A percentile compares a stretch with the other conserved stretches of the same genome.
These are phyloP conservation scores for Hyperoodon ampullatus DNA, from an alignment of 2,113 vertebrate genomes.

Conservation along the genomic window DNA sequence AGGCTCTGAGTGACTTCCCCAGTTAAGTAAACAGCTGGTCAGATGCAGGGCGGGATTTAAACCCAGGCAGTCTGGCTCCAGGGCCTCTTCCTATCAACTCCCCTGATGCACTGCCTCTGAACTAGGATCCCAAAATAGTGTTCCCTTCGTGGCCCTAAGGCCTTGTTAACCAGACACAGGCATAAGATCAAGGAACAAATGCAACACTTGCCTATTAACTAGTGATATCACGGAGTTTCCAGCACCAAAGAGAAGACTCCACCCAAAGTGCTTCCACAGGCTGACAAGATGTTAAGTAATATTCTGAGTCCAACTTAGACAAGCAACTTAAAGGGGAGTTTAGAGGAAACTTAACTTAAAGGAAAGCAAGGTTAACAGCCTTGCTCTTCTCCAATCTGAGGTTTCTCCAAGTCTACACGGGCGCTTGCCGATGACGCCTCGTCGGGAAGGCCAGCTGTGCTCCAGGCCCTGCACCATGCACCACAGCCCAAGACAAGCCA, in stretches of 20 bases:
- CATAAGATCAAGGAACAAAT: neutral
- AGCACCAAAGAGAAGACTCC: neutral
- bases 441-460: rapidly evolving
- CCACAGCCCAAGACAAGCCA: neutral
- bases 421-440: rapidly evolving
- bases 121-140: neutral
- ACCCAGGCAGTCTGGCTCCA: neutral
- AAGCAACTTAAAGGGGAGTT: neutral
- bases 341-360: neutral
- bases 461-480: neutral
- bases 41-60: neutral
- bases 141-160: neutral
- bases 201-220: neutral
- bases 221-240: rapidly evolving
- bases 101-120: neutral
- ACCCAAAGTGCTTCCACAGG: neutral
- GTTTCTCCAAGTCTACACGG: neutral
- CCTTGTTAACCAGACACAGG: neutral
- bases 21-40: rapidly evolving
- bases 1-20: neutral
- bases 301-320: neutral
- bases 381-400: neutral
- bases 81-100: neutral
- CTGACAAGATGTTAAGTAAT: rapidly evolving
- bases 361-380: neutral